Base-by-base conservation (phyloP, 2,888 invertebrate species). In the Darwinula stevensoni region DNA sequence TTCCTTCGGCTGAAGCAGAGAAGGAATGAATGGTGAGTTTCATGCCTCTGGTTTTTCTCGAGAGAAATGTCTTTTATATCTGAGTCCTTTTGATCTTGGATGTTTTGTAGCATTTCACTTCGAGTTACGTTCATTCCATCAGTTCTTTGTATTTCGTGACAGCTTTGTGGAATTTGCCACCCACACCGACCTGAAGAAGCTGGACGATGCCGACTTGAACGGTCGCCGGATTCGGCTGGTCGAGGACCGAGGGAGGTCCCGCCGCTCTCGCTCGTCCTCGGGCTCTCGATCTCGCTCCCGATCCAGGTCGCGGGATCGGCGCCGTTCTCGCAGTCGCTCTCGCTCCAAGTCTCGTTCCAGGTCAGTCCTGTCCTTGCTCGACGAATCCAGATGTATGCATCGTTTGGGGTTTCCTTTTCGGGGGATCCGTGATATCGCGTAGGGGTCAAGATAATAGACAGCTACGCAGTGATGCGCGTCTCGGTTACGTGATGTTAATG, bases 151-250 rank as follows among this genome's bases (percentile, higher is more conserved):
- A n/a, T n/a, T n/a, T 16, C 32, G 30, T 46, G 49, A 1, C 55
- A 91, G 91, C 31, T 78, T 94, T 43, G 91, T 97, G 5, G 94
- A 97, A 51, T 97, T 97, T 54, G 78, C 86, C 14, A 72, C 78
- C 0, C 70, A 73, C 48, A 71, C 76, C 3, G 97, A 94, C 53
- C 69, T 97, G 73, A 80, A 91, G 46, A 91, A 91, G 51, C 57
- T 91, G 43, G 88, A 97, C 50, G 82, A 80, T 44, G 82, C 86
- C 1, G 94, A 97, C 48, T 57, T 97, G 43, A 91, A 86, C 55
- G 97, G 97, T 1, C 68, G 94, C 15, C 67, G 78, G 36, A 74
- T 97, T 40, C 69, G 70, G 33, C 58, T 97, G 41, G 64, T 86
- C 33, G 91, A 94, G 53, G 88, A 91, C 46, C 65, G 71, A 42